phyloP scores from a whole-genome alignment of 2,113 vertebrate species.

The Nothocercus julius region DNA sequence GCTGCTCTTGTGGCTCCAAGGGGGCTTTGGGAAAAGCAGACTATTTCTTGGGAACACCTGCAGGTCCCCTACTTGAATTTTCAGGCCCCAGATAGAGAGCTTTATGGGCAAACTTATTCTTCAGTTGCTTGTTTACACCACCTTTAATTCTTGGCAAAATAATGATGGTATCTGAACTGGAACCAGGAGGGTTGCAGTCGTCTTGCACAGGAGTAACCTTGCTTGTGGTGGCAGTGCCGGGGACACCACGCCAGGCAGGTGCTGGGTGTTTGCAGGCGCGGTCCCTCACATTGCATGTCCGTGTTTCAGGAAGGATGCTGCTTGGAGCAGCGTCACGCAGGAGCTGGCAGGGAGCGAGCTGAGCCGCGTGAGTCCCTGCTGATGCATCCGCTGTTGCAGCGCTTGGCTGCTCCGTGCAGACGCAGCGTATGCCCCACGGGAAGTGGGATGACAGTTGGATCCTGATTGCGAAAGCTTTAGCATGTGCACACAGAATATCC shows the following conservation, averaged over 20 bases:
- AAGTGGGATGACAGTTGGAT: not conserved
- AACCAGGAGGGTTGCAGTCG: not conserved
- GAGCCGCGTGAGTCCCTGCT: not conserved
- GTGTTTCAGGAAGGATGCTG: not conserved
- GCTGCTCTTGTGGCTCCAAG: not conserved
- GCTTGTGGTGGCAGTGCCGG: not conserved
- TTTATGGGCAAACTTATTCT: not conserved
- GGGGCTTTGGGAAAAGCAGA: not conserved
- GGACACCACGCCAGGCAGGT: not conserved
- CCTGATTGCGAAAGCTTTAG: not conserved
- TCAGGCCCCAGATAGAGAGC: not conserved
- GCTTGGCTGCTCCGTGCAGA: not conserved
- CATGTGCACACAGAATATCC: not conserved
- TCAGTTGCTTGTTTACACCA: not conserved
- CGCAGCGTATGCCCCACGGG: not conserved
- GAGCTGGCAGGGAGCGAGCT: not conserved
- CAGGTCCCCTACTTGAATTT: not conserved
- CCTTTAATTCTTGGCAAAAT: not conserved
- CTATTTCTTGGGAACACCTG: not conserved
- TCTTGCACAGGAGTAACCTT: not conserved
- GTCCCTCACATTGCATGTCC: not conserved
- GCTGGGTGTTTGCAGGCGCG: not conserved
- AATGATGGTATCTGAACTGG: not conserved
- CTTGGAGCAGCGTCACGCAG: accelerated
- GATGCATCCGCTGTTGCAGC: not conserved